phyloP scores from a whole-genome alignment of 1,140 invertebrate genomes.

The Drosophila kohkoa region DNA sequence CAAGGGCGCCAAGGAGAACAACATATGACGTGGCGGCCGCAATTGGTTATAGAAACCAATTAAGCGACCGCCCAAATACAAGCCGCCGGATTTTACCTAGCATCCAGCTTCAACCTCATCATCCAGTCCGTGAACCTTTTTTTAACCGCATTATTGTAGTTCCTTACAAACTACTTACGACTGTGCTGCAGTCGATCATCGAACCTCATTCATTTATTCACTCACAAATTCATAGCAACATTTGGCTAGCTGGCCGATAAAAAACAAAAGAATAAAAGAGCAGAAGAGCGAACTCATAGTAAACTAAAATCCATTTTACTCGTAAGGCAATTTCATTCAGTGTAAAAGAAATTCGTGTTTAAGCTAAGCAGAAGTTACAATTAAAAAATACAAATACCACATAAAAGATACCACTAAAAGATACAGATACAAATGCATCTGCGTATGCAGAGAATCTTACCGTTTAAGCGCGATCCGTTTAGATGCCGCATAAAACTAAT shows the following conservation, averaged over 20 bases:
- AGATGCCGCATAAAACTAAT: constrained; percentile 11
- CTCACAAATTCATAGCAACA: neutral
- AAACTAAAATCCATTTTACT: constrained; percentile 61
- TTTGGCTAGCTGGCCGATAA: constrained; percentile 16
- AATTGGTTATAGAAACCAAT: constrained; percentile 84
- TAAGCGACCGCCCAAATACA: constrained; percentile 80
- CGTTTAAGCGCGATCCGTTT: constrained; percentile 11
- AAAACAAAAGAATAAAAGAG: neutral
- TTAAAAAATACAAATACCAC: constrained; percentile 7
- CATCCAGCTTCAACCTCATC: neutral
- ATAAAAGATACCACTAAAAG: neutral
- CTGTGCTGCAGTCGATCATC: constrained; percentile 1
- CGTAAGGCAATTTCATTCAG: constrained; percentile 47
- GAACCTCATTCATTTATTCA: neutral
- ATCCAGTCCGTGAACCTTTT: neutral
- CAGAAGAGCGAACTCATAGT: constrained; percentile 30
- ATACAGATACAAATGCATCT: constrained; percentile 4
- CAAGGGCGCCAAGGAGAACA: constrained; percentile 82
- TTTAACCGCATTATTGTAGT: neutral
- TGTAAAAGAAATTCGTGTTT: constrained; percentile 34
- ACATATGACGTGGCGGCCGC: constrained; percentile 84
- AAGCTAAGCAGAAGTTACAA: constrained; percentile 32
- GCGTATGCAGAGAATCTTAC: constrained; percentile 13
- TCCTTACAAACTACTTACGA: neutral
- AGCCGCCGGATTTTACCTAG: constrained; percentile 77